phyloP scores from a whole-genome alignment of 2,113 vertebrate species.

The Chunga burmeisteri region DNA sequence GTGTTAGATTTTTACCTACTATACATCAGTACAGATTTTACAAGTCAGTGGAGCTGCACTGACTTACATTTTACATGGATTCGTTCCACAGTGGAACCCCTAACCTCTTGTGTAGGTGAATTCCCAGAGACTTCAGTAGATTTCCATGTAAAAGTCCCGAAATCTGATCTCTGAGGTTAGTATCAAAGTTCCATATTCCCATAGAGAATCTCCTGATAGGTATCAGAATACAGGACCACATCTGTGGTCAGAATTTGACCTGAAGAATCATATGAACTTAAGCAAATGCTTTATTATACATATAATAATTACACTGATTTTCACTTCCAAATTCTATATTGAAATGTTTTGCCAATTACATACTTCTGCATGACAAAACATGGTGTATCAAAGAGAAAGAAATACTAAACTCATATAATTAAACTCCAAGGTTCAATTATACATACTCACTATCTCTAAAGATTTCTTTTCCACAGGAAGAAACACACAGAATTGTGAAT shows the following conservation, averaged over 20 bases:
- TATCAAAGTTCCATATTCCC: not conserved
- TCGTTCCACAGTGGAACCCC: not conserved
- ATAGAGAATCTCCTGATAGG: not conserved
- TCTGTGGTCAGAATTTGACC: not conserved
- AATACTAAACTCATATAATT: not conserved
- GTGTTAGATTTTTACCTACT: not conserved
- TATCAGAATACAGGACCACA: not conserved
- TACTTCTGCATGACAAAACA: not conserved
- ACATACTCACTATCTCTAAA: not conserved
- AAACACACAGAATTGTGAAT: not conserved
- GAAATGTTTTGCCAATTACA: not conserved
- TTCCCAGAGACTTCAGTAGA: not conserved
- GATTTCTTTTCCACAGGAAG: not conserved
- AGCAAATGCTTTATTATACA: not conserved
- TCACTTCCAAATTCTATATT: not conserved
- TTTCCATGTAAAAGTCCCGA: not conserved
- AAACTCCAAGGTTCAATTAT: conserved; percentile 21
- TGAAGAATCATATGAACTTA: not conserved
- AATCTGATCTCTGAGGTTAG: not conserved
- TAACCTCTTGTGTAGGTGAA: not conserved
- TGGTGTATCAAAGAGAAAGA: not conserved
- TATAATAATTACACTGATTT: not conserved
- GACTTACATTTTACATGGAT: not conserved
- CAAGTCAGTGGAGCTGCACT: not conserved
- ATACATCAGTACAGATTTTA: not conserved